Evolutionary conservation across 2,888 invertebrate species (phyloP).

Genomic region (Cephalotes varians): DNA sequence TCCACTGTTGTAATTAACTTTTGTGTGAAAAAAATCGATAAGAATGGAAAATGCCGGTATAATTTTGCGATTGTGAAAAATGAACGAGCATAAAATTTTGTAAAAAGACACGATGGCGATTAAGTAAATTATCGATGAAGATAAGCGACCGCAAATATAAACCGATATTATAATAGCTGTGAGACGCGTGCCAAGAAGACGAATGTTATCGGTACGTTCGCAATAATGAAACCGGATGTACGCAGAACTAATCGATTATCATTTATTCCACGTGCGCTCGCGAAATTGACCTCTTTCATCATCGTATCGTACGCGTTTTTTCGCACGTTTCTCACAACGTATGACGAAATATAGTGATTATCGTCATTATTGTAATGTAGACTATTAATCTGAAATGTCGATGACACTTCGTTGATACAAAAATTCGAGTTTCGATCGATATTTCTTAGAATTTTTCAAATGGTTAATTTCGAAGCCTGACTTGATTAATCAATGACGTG

Average conservation of each 20-base stretch:
- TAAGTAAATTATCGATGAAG: constrained; percentile 50
- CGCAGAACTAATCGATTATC: constrained; percentile 36
- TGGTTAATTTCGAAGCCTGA: neutral
- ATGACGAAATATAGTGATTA: neutral
- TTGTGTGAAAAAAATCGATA: constrained; percentile 37
- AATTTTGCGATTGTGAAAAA: neutral
- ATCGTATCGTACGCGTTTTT: neutral
- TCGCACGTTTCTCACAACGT: no score
- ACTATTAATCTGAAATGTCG: neutral
- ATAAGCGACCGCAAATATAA: neutral
- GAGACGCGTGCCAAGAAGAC: constrained; percentile 44
- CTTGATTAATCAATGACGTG: neutral
- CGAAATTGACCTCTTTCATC: constrained; percentile 28
- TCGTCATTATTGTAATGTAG: neutral
- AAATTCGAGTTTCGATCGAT: neutral
- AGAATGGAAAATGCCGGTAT: constrained; percentile 29
- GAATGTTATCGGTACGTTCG: neutral
- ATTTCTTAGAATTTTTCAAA: neutral
- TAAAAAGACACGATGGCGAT: constrained; percentile 21
- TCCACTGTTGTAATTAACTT: constrained; percentile 45
- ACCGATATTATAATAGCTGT: constrained; percentile 6
- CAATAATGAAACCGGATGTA: constrained; percentile 33
- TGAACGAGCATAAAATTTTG: constrained; percentile 34
- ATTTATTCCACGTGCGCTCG: constrained; percentile 38
- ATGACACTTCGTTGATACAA: neutral